These are phyloP conservation scores for Peromyscus leucopus DNA, from an alignment of 2,113 vertebrate species.

Conservation along the genomic window DNA sequence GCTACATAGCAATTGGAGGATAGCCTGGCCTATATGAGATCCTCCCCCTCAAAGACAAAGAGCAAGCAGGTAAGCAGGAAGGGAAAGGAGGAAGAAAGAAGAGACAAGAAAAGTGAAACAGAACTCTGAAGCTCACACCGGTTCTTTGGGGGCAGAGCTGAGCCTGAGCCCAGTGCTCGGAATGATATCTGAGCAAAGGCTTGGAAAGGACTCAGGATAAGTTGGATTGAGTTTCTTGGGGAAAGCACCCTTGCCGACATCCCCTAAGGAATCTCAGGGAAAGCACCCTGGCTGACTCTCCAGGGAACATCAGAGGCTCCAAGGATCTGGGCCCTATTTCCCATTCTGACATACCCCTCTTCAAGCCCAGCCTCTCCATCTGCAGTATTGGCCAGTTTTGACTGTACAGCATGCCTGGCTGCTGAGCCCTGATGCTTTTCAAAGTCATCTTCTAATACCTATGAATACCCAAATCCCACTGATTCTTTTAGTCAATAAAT, in stretches of 20 bases:
- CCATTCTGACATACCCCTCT: neutral
- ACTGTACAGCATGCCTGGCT: neutral
- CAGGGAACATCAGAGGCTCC: slow-evolving; percentile 4
- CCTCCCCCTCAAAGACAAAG: neutral
- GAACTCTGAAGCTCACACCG: neutral
- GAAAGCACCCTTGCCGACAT: neutral
- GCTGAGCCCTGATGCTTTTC: neutral
- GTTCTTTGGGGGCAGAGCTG: neutral
- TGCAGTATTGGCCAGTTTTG: neutral
- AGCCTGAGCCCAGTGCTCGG: neutral
- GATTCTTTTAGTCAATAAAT: slow-evolving; percentile 60
- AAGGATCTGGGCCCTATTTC: neutral
- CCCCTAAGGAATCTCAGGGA: neutral
- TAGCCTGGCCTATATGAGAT: neutral
- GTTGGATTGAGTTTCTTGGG: neutral
- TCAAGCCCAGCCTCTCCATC: neutral
- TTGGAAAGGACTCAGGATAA: neutral
- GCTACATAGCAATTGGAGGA: neutral
- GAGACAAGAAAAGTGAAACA: neutral
- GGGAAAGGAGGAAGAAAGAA: neutral
- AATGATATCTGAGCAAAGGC: neutral
- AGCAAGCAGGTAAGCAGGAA: neutral
- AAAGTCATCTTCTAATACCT: slow-evolving; percentile 1
- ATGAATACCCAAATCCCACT: neutral
- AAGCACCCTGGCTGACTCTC: neutral